Evolutionary conservation across 2,888 invertebrate genomes (phyloP), one percentile per base, ranked within the genome.

Genomic region (Himalopsyche anomala): DNA sequence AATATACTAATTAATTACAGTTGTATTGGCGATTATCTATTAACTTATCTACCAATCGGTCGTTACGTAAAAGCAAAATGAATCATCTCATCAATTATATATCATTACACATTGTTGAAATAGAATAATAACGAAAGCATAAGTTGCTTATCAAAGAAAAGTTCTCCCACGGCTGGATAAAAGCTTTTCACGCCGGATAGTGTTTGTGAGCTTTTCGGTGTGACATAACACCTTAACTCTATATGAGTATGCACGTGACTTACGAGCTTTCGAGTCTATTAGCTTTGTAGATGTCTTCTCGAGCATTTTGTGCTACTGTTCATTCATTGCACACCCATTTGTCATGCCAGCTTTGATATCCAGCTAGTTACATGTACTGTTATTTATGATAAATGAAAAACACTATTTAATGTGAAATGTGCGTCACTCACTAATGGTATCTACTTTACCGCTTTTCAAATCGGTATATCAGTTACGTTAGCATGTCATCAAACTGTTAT

Each of bases 251-350:
- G 62, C 62, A 28, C 62, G 62, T 62, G 62, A 62, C 62, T 62
- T 62, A 62, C 28, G 62, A 62, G 62, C 62, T 62, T 62, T 62
- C 62, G 62, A 62, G 62, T 62, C 62, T 62, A 62, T 62, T 62
- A 62, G 62, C 62, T 62, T 19, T 19, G 62, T 62, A 62, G 62
- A 28, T 62, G 62, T 62, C 62, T 19, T 19, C 19, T 62, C 62
- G n/a, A 62, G 62, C 62, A 11, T 62, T 62, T 62, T n/a, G 19
- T n/a, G 28, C 19, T 62, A 62, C 62, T 28, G 62, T 62, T 62
- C 62, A 62, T 62, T 62, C 62, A 62, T 28, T 62, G 62, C 28
- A 62, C 28, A 28, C 8, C 19, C 62, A 62, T 62, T 62, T 62
- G 62, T 62, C 62, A 62, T 62, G 62, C 62, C 62, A 28, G 62